Conservation (phyloP, 2,888 invertebrate genomes). For the Tineola bisselliella region DNA sequence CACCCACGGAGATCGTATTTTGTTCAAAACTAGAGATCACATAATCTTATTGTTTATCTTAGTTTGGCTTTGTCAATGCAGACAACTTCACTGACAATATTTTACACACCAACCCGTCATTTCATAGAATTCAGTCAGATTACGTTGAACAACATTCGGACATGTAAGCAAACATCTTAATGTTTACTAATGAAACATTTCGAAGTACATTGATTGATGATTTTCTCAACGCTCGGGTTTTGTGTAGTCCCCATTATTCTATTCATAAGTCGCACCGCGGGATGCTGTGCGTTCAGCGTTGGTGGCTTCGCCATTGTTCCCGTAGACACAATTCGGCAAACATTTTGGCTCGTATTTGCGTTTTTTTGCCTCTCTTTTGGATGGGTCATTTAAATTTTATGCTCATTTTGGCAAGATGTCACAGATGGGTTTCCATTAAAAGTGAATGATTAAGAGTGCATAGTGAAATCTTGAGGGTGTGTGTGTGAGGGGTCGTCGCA, state of each 20-base stretch:
- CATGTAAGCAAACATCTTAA: constrained; percentile 68
- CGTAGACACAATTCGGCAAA: constrained; percentile 49
- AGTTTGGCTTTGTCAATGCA: constrained; percentile 26
- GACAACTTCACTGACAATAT: constrained; percentile 43
- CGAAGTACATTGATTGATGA: constrained; percentile 64
- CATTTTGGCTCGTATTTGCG: constrained; percentile 41
- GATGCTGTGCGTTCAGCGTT: constrained; percentile 48
- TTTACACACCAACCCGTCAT: constrained; percentile 40
- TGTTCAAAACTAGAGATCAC: constrained; percentile 11
- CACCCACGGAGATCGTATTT: constrained; percentile 3
- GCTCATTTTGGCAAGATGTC: constrained; percentile 45
- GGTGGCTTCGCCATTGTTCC: constrained; percentile 58
- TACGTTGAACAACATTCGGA: constrained; percentile 51
- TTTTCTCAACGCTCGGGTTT: constrained; percentile 47
- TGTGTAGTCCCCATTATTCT: constrained; percentile 56
- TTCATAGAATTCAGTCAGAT: constrained; percentile 55
- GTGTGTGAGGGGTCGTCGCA: constrained; percentile 19
- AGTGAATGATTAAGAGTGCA: constrained; percentile 56
- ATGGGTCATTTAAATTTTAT: constrained; percentile 60
- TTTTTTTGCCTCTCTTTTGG: constrained; percentile 34
- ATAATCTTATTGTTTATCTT: constrained; percentile 14
- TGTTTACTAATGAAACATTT: constrained; percentile 68
- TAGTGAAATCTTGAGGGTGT: constrained; percentile 25
- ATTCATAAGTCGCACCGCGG: constrained; percentile 59
- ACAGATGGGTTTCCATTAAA: constrained; percentile 54